phyloP scores from a whole-genome alignment of 2,888 invertebrate species.

The Darwinula stevensoni region DNA sequence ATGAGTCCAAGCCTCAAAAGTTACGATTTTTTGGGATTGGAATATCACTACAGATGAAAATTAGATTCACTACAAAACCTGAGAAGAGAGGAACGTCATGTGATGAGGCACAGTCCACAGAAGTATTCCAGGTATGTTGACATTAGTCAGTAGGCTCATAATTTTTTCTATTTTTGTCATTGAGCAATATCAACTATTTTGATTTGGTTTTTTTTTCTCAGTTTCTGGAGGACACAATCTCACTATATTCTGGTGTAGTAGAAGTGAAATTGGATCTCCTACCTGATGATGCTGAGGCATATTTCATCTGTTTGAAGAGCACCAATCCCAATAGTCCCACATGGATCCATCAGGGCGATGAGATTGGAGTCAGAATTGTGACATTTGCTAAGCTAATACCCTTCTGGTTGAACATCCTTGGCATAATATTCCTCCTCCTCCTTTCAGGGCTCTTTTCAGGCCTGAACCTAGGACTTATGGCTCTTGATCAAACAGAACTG shows the following conservation, averaged over 20 bases:
- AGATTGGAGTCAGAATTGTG: constrained; percentile 16
- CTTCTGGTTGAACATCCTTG: constrained; percentile 36
- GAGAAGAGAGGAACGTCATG: constrained; percentile 27
- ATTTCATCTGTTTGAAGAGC: constrained; percentile 6
- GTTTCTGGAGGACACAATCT: too few relatives aligned
- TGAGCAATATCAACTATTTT: too few relatives aligned
- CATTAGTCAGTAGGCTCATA: too few relatives aligned
- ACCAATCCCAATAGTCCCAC: constrained; percentile 6
- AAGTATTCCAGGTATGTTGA: constrained; percentile 22
- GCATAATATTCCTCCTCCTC: constrained; percentile 38
- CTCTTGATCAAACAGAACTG: constrained; percentile 74
- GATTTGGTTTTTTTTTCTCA: too few relatives aligned
- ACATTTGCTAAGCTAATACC: constrained; percentile 38
- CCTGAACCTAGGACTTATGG: constrained; percentile 77
- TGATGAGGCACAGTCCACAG: constrained; percentile 23
- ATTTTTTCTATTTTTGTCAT: too few relatives aligned
- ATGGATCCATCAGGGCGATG: constrained; percentile 14
- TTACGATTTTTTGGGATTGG: constrained; percentile 43
- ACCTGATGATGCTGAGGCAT: constrained; percentile 3
- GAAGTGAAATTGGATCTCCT: too few relatives aligned
- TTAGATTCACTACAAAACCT: constrained; percentile 34
- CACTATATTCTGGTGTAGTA: too few relatives aligned
- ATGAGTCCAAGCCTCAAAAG: not conserved
- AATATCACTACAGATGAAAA: constrained; percentile 28
- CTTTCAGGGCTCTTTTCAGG: constrained; percentile 92